Conservation (phyloP, 2,888 invertebrate genomes). For the Chrysomela aeneicollis region DNA sequence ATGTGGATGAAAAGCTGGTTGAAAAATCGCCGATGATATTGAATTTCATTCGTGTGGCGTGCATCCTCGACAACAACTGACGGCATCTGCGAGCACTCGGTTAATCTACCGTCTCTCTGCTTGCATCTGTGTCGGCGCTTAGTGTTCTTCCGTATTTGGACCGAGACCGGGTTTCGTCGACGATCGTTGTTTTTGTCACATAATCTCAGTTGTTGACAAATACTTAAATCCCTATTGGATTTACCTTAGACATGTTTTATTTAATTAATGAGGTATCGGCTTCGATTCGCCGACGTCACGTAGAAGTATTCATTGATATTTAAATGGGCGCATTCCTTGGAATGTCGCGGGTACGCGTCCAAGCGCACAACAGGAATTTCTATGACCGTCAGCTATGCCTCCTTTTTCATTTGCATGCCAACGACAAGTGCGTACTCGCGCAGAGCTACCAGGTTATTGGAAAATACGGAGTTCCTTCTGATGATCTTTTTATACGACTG, state of each 20-base stretch:
- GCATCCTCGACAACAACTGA: neutral
- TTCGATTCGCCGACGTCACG: slow-evolving; percentile 52
- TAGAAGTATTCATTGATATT: slow-evolving; percentile 52
- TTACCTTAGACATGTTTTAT: slow-evolving; percentile 57
- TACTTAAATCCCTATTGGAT: slow-evolving; percentile 57
- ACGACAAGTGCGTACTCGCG: neutral
- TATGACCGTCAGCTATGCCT: slow-evolving; percentile 32
- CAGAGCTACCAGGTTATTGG: too few relatives aligned
- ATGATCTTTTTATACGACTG: too few relatives aligned
- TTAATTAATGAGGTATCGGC: slow-evolving; percentile 58
- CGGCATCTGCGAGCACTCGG: slow-evolving; percentile 38
- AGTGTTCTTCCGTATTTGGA: slow-evolving; percentile 57
- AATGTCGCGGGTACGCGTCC: slow-evolving; percentile 42
- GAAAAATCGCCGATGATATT: neutral
- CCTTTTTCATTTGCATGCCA: slow-evolving; percentile 1
- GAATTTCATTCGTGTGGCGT: neutral
- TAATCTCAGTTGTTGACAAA: slow-evolving; percentile 59
- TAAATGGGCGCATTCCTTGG: slow-evolving; percentile 48
- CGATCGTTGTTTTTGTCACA: slow-evolving; percentile 57
- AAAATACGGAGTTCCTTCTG: too few relatives aligned
- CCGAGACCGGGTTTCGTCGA: slow-evolving; percentile 52
- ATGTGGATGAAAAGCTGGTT: neutral
- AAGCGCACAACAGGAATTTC: slow-evolving; percentile 41
- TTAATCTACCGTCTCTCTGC: slow-evolving; percentile 45
- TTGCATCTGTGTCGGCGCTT: slow-evolving; percentile 50